These are phyloP conservation scores for Pachyseris speciosa DNA, from an alignment of 64 coral and sea anemone species.

Conservation along the genomic window DNA sequence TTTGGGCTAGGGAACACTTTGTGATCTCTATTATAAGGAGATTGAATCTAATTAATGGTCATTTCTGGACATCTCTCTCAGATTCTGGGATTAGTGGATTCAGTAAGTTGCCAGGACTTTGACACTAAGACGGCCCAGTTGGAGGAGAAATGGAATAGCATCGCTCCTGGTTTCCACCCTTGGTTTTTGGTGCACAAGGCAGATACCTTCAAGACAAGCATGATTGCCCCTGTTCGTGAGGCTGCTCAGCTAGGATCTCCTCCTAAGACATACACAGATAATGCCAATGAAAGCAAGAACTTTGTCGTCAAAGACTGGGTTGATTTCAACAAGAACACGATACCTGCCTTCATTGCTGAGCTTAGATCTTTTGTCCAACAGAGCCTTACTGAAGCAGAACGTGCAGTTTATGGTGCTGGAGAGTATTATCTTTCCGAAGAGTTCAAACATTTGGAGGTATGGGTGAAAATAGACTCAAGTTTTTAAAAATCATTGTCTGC, in stretches of 20 bases:
- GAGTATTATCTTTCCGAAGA: background rate
- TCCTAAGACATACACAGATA: constrained; percentile 9
- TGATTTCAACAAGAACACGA: constrained; percentile 15
- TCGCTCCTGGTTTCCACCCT: too few species aligned
- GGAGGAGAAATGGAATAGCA: too few species aligned
- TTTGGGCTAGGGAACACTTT: too few species aligned
- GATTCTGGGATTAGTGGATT: too few species aligned
- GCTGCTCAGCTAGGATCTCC: constrained; percentile 1
- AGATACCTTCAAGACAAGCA: too few species aligned
- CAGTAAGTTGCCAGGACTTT: too few species aligned
- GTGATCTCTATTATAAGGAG: too few species aligned
- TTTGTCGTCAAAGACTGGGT: constrained; percentile 40
- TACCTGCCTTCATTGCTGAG: background rate
- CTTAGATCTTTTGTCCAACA: constrained; percentile 22
- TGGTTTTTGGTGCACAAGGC: too few species aligned
- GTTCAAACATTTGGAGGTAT: constrained; percentile 17
- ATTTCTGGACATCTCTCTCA: too few species aligned
- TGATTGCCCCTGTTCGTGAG: too few species aligned
- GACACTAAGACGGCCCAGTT: too few species aligned
- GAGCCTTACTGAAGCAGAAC: background rate
- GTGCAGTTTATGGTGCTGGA: constrained; percentile 22
- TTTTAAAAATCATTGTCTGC: background rate
- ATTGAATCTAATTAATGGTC: too few species aligned
- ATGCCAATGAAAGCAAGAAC: constrained; percentile 12
- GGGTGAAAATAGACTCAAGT: background rate